These are phyloP conservation scores for Leptoteleia sp. DNA, from an alignment of 1,140 invertebrate species.

Conservation along the genomic window DNA sequence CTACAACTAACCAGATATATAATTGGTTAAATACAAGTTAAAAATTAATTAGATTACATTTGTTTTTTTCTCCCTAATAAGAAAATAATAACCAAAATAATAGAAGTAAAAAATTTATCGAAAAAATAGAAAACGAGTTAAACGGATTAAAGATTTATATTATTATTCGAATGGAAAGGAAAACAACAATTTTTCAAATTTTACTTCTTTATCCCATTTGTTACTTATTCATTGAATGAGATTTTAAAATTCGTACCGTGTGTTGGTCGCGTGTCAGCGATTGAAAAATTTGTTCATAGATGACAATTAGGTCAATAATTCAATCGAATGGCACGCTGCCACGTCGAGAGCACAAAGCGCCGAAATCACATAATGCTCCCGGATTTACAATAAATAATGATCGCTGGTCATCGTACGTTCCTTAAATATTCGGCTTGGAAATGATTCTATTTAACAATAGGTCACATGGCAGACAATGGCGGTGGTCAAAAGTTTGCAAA, in stretches of 20 bases:
- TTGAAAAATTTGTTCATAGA: slow-evolving; percentile 72
- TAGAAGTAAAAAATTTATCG: too few species aligned
- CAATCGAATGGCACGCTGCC: slow-evolving; percentile 61
- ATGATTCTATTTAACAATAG: slow-evolving; percentile 80
- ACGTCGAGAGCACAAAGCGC: slow-evolving; percentile 42
- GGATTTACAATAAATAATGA: slow-evolving; percentile 71
- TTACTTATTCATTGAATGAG: background rate
- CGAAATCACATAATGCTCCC: slow-evolving; percentile 49
- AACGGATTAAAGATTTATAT: too few species aligned
- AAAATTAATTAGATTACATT: too few species aligned
- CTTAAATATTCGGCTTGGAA: slow-evolving; percentile 73
- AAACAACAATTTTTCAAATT: too few species aligned
- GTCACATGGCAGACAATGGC: slow-evolving; percentile 74
- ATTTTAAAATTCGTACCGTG: slow-evolving; percentile 57
- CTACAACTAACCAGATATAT: too few species aligned
- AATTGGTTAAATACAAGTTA: too few species aligned
- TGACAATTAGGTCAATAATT: slow-evolving; percentile 80
- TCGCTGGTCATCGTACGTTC: slow-evolving; percentile 74
- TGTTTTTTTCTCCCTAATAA: too few species aligned
- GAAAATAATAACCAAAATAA: too few species aligned
- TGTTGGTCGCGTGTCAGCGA: slow-evolving; percentile 66
- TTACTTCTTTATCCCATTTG: background rate
- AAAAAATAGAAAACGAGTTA: too few species aligned
- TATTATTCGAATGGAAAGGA: too few species aligned
- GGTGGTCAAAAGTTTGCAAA: slow-evolving; percentile 76